Conservation (phyloP, 2,113 vertebrate genomes). For the Eulemur macaco region DNA sequence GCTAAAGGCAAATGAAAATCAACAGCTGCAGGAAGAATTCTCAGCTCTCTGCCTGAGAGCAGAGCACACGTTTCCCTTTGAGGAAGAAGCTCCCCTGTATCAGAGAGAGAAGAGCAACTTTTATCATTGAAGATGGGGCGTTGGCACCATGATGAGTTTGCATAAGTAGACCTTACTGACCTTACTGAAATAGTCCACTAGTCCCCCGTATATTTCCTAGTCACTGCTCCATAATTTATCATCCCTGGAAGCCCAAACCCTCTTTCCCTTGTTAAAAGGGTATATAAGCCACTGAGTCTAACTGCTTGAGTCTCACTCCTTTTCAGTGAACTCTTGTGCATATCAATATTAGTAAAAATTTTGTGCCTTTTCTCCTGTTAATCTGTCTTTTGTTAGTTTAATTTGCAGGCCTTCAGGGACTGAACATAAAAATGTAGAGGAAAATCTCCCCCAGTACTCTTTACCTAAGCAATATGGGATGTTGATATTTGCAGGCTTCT, state of each 20-base stretch:
- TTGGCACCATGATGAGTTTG: not conserved
- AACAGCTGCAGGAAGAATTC: not conserved
- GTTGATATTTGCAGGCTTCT: not conserved
- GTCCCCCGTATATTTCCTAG: not conserved
- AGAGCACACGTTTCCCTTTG: not conserved
- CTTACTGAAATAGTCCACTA: not conserved
- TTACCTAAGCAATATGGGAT: not conserved
- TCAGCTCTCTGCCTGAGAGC: not conserved
- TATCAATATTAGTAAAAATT: not conserved
- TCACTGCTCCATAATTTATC: not conserved
- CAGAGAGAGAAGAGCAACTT: not conserved
- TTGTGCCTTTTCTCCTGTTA: not conserved
- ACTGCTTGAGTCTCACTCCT: not conserved
- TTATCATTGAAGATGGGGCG: not conserved
- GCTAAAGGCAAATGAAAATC: not conserved
- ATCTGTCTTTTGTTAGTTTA: slow-evolving; percentile 12
- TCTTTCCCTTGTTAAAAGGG: not conserved
- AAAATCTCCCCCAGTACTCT: not conserved
- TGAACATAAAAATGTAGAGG: not conserved
- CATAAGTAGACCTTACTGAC: not conserved
- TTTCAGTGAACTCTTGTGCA: not conserved
- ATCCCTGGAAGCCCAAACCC: not conserved
- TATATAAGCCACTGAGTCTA: not conserved
- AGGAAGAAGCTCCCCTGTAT: not conserved
- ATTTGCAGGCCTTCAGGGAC: not conserved